Conservation (phyloP, 2,113 vertebrate genomes). For the Erythrolamprus reginae region DNA sequence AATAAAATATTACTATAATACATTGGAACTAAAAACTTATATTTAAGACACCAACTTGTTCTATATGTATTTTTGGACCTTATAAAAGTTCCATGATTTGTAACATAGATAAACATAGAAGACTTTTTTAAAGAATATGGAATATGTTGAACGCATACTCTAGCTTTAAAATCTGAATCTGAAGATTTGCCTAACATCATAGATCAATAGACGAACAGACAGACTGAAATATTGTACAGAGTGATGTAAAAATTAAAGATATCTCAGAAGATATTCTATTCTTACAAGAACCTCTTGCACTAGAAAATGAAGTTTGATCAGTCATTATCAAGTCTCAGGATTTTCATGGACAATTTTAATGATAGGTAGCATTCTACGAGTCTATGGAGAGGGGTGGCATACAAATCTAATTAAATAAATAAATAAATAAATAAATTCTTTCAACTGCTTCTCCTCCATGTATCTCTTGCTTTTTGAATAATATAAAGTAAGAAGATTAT, state of each 20-base stretch:
- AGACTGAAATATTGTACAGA: background rate
- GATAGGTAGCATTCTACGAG: too few relatives aligned
- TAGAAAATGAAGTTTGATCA: background rate
- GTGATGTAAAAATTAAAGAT: background rate
- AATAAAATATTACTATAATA: background rate
- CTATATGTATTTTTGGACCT: background rate
- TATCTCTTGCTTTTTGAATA: background rate
- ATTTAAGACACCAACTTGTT: fast-evolving
- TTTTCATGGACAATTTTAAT: background rate
- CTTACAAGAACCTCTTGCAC: background rate
- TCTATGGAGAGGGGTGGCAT: too few relatives aligned
- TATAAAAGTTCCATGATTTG: background rate
- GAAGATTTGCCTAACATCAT: background rate
- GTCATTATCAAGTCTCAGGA: background rate
- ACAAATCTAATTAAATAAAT: too few relatives aligned
- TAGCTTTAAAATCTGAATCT: background rate
- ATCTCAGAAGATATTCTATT: background rate
- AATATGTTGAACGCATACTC: background rate
- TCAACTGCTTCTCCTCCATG: background rate
- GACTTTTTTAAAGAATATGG: background rate
- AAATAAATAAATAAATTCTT: too few relatives aligned
- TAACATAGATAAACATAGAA: background rate
- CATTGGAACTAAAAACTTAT: background rate
- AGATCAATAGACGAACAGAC: background rate
- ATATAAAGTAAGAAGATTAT: background rate